phyloP scores from a whole-genome alignment of 1,140 invertebrate species.

The Bursaphelenchus mucronatus region DNA sequence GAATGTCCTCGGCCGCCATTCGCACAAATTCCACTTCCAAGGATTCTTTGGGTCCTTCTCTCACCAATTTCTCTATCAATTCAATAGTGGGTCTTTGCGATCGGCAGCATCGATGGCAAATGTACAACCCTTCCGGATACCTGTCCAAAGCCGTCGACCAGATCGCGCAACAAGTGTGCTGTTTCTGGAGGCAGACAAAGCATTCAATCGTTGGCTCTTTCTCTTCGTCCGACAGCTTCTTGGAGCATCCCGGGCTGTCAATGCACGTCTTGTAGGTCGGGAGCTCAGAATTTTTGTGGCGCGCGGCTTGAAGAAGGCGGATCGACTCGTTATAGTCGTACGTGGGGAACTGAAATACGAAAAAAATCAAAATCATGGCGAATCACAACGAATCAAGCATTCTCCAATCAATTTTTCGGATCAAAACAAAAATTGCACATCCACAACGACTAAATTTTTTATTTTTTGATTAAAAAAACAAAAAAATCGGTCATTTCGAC shows the following conservation, averaged over 20 bases:
- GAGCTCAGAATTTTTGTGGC: neutral
- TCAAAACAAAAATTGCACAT: no score
- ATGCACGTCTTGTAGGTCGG: conserved; percentile 5
- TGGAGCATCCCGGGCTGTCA: neutral
- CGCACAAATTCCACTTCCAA: no score
- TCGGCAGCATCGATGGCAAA: conserved; percentile 39
- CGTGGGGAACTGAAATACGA: neutral
- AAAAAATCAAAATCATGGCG: conserved; percentile 7
- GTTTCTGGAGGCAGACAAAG: conserved; percentile 9
- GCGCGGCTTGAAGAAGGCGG: neutral
- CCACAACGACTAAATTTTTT: no score
- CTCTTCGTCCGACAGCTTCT: neutral
- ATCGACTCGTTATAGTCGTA: conserved; percentile 5
- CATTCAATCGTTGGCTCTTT: neutral
- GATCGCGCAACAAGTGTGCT: conserved; percentile 28
- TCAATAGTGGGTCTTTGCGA: conserved; percentile 39
- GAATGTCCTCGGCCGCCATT: no score
- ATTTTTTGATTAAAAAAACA: no score
- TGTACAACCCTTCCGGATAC: conserved; percentile 33
- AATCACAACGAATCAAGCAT: neutral
- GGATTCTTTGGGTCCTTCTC: no score
- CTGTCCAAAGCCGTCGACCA: conserved; percentile 37
- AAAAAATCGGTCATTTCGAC: no score
- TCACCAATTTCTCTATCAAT: no score
- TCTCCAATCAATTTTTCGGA: neutral